Conservation (phyloP, 1,140 invertebrate species). For the Ridgeia piscesae region DNA sequence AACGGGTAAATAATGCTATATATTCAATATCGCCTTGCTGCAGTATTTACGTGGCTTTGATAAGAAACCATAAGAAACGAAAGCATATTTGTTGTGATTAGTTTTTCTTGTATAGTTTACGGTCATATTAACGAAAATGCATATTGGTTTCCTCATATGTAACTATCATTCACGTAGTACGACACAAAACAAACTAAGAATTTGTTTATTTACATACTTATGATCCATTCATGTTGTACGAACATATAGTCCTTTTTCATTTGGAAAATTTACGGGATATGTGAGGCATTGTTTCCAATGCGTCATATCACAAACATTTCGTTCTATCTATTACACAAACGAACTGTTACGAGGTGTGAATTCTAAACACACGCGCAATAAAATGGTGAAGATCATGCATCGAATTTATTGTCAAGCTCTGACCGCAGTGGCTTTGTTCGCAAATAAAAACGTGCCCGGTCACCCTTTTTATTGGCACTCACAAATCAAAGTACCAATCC, state of each 20-base stretch:
- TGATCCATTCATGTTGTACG: background rate
- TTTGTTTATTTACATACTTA: background rate
- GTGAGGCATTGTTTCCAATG: background rate
- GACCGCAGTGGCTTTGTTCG: background rate
- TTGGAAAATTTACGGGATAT: background rate
- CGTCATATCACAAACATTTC: background rate
- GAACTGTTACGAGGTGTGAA: background rate
- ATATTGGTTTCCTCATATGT: too few relatives aligned
- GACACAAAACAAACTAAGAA: too few relatives aligned
- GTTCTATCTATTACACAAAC: too few relatives aligned
- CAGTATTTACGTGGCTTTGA: too few relatives aligned
- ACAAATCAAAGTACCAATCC: background rate
- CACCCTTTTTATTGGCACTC: background rate
- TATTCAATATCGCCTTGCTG: too few relatives aligned
- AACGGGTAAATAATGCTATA: too few relatives aligned
- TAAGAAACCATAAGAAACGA: too few relatives aligned
- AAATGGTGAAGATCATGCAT: background rate
- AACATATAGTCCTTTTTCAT: background rate
- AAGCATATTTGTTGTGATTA: too few relatives aligned
- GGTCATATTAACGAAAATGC: too few relatives aligned
- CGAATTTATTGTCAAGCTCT: background rate
- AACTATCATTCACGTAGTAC: too few relatives aligned
- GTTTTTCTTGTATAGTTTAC: too few relatives aligned
- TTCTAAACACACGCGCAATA: background rate
- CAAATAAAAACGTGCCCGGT: background rate